These are phyloP conservation scores for Campoplex nolae DNA, from an alignment of 2,888 invertebrate genomes.

Conservation along the genomic window DNA sequence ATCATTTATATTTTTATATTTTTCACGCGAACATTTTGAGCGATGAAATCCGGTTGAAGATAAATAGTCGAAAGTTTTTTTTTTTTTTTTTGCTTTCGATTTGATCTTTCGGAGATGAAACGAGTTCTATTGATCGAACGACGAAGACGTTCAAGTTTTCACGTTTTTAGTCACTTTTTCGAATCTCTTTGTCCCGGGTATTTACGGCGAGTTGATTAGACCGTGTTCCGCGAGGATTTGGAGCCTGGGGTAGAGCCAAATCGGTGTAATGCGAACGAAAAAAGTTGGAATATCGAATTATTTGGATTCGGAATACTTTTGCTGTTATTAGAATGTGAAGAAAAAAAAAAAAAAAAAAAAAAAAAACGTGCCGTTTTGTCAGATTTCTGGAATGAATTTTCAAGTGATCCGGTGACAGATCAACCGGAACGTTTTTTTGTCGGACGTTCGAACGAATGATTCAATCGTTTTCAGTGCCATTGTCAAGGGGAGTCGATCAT, in stretches of 20 bases:
- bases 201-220: slow-evolving; percentile 33
- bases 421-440: not conserved
- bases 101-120: too few species aligned
- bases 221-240: slow-evolving; percentile 50
- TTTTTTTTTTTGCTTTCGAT: too few species aligned
- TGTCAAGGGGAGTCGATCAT: not conserved
- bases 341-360: not conserved
- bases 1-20: not conserved
- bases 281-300: not conserved
- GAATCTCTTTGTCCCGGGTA: slow-evolving; percentile 23
- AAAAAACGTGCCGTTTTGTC: not conserved
- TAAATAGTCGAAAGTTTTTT: not conserved
- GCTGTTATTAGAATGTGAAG: not conserved
- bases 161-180: not conserved
- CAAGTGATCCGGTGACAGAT: not conserved
- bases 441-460: not conserved
- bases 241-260: not conserved
- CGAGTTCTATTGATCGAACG: not conserved
- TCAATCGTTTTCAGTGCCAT: not conserved
- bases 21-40: not conserved
- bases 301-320: not conserved
- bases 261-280: slow-evolving; percentile 36
- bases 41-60: too few species aligned
- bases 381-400: not conserved
- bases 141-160: not conserved